Base-by-base conservation (phyloP, 2,888 invertebrate genomes). In the Dysmachus trigonus region DNA sequence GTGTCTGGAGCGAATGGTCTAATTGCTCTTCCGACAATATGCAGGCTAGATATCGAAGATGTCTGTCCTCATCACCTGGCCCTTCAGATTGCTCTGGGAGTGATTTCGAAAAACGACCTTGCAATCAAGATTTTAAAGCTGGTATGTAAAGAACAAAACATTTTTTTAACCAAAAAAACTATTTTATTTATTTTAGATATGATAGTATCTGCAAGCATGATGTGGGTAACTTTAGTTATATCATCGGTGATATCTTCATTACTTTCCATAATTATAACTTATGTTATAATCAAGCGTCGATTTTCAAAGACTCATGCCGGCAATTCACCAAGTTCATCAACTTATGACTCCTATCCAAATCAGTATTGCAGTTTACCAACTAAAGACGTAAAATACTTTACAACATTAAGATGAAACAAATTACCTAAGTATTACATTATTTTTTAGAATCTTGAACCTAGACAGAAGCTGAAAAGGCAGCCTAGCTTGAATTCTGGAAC, bases 331-430 rank as follows among this genome's bases (percentile, higher is more conserved):
- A 95, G 96, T 71, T 96, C 96, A 83, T 96, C 96, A 0, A 96
- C 96, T 90, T 97, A 97, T 90, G 96, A 96, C 35, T 94, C 95
- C 0, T 96, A 96, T 90, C 96, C 96, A 90, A 97, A 97, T 91
- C 95, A 96, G 88, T 97, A 97, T 91, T 96, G 96, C 87, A 95
- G 96, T 31, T 95, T 97, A 72, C 97, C 97, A 0, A 92, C 96
- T 87, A 96, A 96, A 90, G 96, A 97, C 91, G 95, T 96, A 90
- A 93, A 31, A 33, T 31, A 27, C 15, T n/a, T 38, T 72, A 0
- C 22, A 35, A 22, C 33, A 81, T 62, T 79, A 18, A 30, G 15
- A 27, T 81, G 85, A n/a, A 41, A 31, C 31, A 41, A 73, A 38
- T 8, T 31, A 35, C 73, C 62, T 76, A 85, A n/a, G n/a, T n/a